phyloP scores from a whole-genome alignment of 2,797 vertebrate genomes.

The Alosa sapidissima region DNA sequence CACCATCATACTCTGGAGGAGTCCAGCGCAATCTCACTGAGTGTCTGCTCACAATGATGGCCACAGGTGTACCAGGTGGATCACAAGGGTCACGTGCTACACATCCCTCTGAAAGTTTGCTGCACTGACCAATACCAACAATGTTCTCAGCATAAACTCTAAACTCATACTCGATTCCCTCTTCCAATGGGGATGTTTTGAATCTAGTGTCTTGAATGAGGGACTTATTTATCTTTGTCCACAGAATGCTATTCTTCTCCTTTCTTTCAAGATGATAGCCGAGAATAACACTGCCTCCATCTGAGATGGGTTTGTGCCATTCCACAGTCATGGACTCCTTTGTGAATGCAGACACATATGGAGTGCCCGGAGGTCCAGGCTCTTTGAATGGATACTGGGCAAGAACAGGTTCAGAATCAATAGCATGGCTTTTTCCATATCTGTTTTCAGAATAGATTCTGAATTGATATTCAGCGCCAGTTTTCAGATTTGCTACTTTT shows the following conservation, averaged over 20 bases:
- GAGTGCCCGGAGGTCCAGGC: slow-evolving; percentile 94
- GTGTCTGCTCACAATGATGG: slow-evolving; percentile 91
- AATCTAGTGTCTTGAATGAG: slow-evolving; percentile 92
- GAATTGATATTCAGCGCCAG: slow-evolving; percentile 95
- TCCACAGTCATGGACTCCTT: slow-evolving; percentile 95
- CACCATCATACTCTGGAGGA: slow-evolving; percentile 91
- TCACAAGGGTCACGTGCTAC: slow-evolving; percentile 95
- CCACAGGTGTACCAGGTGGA: slow-evolving; percentile 89
- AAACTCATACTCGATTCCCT: slow-evolving; percentile 98
- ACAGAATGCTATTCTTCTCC: slow-evolving; percentile 98
- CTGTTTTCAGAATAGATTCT: slow-evolving; percentile 97
- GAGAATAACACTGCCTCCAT: slow-evolving; percentile 91
- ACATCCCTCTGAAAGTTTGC: slow-evolving; percentile 94
- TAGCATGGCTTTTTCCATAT: slow-evolving; percentile 93
- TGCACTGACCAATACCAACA: slow-evolving; percentile 92
- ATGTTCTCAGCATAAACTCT: slow-evolving; percentile 97
- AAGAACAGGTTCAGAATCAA: slow-evolving; percentile 86
- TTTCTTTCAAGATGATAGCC: slow-evolving; percentile 98
- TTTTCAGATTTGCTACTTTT: slow-evolving; percentile 92
- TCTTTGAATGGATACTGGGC: slow-evolving; percentile 98
- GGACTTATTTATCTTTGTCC: slow-evolving; percentile 96
- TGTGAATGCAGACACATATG: slow-evolving; percentile 84
- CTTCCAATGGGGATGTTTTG: slow-evolving; percentile 92
- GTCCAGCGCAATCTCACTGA: slow-evolving; percentile 91
- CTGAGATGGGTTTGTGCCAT: slow-evolving; percentile 95